Conservation (phyloP, 2,888 invertebrate species). For the Heliconius ismenius region DNA sequence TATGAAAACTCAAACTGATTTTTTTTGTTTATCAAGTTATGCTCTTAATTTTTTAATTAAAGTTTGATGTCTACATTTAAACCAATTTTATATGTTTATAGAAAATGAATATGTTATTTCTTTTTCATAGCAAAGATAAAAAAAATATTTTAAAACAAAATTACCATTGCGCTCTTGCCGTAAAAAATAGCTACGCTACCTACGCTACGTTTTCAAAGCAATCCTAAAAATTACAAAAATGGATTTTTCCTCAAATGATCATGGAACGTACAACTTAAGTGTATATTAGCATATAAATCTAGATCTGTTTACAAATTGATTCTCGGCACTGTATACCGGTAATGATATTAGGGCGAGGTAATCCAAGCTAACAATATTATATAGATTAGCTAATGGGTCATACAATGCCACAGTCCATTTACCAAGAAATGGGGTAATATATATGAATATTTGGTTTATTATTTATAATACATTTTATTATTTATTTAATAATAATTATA, state of each 20-base stretch:
- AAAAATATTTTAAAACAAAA: too few species aligned
- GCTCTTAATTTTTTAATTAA: too few species aligned
- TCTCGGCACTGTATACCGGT: not conserved
- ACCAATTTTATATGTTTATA: too few species aligned
- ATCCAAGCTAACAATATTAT: constrained; percentile 14
- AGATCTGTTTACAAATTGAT: not conserved
- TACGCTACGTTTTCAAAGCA: too few species aligned
- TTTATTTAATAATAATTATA: too few species aligned
- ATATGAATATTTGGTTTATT: not conserved
- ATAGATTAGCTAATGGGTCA: constrained; percentile 15
- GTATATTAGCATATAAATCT: not conserved
- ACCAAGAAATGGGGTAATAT: not conserved
- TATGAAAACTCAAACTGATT: not conserved
- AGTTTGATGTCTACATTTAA: too few species aligned
- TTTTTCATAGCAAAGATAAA: too few species aligned
- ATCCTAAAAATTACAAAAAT: not conserved
- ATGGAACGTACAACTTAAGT: not conserved
- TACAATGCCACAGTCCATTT: not conserved
- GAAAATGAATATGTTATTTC: too few species aligned
- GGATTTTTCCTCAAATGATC: not conserved
- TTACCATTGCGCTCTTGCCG: too few species aligned
- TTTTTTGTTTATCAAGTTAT: not conserved
- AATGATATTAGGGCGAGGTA: constrained; percentile 1
- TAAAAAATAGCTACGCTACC: too few species aligned
- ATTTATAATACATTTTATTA: too few species aligned